Evolutionary conservation across 2,113 vertebrate genomes (phyloP).

Genomic region (Paradoxurus hermaphroditus): DNA sequence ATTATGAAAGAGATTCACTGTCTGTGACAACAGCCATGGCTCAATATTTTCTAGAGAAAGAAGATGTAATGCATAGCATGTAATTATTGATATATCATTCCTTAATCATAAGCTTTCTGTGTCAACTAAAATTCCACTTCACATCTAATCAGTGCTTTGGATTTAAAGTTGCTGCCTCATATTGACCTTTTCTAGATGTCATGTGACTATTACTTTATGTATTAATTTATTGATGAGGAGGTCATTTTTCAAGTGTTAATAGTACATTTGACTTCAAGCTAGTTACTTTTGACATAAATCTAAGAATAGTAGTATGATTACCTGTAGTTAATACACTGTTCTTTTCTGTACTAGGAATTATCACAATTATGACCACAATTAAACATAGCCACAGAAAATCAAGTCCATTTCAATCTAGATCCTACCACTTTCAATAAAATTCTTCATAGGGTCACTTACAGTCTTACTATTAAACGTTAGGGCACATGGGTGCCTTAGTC

Average conservation of each 20-base stretch:
- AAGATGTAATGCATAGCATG: neutral
- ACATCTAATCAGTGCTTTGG: conserved; percentile 52
- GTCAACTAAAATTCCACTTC: conserved; percentile 48
- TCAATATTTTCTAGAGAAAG: conserved; percentile 52
- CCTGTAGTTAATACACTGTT: accelerated
- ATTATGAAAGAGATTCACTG: conserved; percentile 53
- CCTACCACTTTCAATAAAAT: conserved; percentile 62
- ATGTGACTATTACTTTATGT: conserved; percentile 59
- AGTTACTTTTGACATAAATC: conserved; percentile 4
- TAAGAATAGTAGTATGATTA: neutral
- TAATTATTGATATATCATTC: neutral
- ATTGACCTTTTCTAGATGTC: conserved; percentile 69
- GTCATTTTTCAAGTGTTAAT: conserved; percentile 43
- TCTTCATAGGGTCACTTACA: conserved; percentile 46
- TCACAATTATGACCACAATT: conserved; percentile 18
- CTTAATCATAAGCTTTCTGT: accelerated
- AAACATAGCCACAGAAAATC: conserved; percentile 44
- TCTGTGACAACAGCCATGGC: neutral
- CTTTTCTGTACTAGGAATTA: accelerated
- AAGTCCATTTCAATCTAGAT: conserved; percentile 44
- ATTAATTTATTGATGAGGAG: conserved; percentile 73
- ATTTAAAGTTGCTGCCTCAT: conserved; percentile 66
- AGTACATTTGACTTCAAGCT: conserved; percentile 73
- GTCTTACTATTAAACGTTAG: conserved; percentile 44
- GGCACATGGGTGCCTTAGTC: too few species aligned